Evolutionary conservation across 2,797 vertebrate genomes (phyloP), one percentile per base, ranked within the genome.

Genomic region (Amblyopsis hoosieri): DNA sequence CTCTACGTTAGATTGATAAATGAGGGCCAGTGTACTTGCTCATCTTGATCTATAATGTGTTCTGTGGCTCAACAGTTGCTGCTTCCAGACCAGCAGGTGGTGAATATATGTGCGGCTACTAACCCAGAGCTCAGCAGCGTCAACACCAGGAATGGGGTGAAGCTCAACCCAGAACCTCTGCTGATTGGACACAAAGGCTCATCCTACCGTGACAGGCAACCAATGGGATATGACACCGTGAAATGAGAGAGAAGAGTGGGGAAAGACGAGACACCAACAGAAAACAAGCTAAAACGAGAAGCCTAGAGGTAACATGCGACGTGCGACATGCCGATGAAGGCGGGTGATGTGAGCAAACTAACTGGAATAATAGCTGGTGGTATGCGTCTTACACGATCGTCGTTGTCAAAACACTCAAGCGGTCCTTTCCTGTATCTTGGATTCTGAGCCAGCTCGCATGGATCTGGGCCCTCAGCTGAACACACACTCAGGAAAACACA

Each of bases 381-480:
- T 59, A 53, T 70, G 52, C 55, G 46, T 62, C 95, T 98, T 95
- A 99, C 98, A 67, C 91, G 81, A 71, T 89, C 85, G 60, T 96
- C 95, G 85, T 97, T 94, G 89, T 99, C 98, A 73, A 99, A 99
- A 87, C 98, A 99, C 81, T 94, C 94, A 1, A 97, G 95, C 0
- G 97, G 98, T 50, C 97, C 97, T 81, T 99, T 99, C 75, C 98
- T 93, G 82, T 99, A 96, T 81, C 98, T 91, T n/a, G 97, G 97
- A 12, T 94, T 96, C 66, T 97, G 94, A 67, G 97, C 96, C 90
- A 99, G 93, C 72, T 96, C 93, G 60, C 98, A 99, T 4, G 95
- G 97, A 81, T 99, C 91, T 14, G 98, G 98, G 66, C 98, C 98
- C 78, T 94, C 93, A 86, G 97, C 98, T 96, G 85, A 82, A 83